Evolutionary conservation across 2,797 vertebrate species (phyloP).

Genomic region (Fratercula arctica): DNA sequence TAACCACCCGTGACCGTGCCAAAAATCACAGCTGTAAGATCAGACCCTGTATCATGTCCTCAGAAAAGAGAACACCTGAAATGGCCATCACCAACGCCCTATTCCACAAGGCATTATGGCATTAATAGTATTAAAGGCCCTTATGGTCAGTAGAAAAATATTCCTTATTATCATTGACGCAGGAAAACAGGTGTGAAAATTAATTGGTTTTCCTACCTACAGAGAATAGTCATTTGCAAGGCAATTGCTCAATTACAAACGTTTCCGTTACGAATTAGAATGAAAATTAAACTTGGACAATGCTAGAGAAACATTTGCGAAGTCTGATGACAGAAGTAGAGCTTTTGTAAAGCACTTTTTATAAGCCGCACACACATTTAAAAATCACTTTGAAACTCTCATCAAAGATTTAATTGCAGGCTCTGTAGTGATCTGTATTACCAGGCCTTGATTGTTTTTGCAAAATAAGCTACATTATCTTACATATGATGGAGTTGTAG

Average conservation of each 20-base stretch:
- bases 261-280: background rate
- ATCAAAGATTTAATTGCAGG: background rate
- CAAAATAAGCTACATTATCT: constrained; percentile 29
- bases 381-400: constrained; percentile 20
- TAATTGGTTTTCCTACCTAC: background rate
- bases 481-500: background rate
- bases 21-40: background rate
- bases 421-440: background rate
- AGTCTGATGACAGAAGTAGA: background rate
- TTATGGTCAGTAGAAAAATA: background rate
- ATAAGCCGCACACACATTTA: background rate
- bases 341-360: background rate
- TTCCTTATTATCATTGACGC: background rate
- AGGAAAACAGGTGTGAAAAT: background rate
- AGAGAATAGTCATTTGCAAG: background rate
- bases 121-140: background rate
- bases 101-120: background rate
- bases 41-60: background rate
- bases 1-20: background rate
- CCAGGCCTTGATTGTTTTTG: constrained; percentile 5
- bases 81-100: background rate
- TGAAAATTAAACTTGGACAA: background rate
- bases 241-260: background rate
- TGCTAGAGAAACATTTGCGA: background rate
- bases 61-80: background rate